These are phyloP conservation scores for Philereme vetulata DNA, from an alignment of 2,888 invertebrate species.

Conservation along the genomic window DNA sequence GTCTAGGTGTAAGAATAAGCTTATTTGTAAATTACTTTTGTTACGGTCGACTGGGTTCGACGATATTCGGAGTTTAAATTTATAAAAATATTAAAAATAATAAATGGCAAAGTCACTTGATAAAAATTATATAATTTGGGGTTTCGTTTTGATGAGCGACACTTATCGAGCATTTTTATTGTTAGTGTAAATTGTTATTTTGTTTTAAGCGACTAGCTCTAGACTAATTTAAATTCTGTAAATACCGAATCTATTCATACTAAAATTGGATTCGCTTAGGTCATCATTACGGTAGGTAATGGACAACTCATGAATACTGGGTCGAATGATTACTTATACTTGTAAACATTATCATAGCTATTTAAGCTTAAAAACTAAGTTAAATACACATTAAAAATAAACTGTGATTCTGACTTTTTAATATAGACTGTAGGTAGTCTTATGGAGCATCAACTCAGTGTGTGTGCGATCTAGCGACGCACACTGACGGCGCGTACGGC, in stretches of 20 bases:
- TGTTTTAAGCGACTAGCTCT: slow-evolving; percentile 81
- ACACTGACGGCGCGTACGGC: slow-evolving; percentile 43
- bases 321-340: slow-evolving; percentile 72
- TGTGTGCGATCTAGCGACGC: slow-evolving; percentile 42
- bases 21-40: slow-evolving; percentile 80
- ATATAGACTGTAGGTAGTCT: slow-evolving; percentile 78
- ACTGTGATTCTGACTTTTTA: slow-evolving; percentile 84
- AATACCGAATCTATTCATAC: slow-evolving; percentile 77
- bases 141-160: slow-evolving; percentile 76
- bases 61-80: slow-evolving; percentile 82
- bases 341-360: slow-evolving; percentile 66
- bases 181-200: slow-evolving; percentile 84
- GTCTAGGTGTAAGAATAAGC: slow-evolving; percentile 74
- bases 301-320: slow-evolving; percentile 74
- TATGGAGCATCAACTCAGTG: slow-evolving; percentile 64
- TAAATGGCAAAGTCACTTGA: slow-evolving; percentile 76
- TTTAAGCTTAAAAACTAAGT: slow-evolving; percentile 65
- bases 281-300: slow-evolving; percentile 77
- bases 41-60: slow-evolving; percentile 81
- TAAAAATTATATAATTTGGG: slow-evolving; percentile 75
- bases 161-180: slow-evolving; percentile 82
- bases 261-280: slow-evolving; percentile 76
- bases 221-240: slow-evolving; percentile 81
- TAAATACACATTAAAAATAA: slow-evolving; percentile 81
- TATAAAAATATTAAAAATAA: slow-evolving; percentile 68